Conservation (phyloP, 1,140 invertebrate genomes). For the Tetramorium alpestre region DNA sequence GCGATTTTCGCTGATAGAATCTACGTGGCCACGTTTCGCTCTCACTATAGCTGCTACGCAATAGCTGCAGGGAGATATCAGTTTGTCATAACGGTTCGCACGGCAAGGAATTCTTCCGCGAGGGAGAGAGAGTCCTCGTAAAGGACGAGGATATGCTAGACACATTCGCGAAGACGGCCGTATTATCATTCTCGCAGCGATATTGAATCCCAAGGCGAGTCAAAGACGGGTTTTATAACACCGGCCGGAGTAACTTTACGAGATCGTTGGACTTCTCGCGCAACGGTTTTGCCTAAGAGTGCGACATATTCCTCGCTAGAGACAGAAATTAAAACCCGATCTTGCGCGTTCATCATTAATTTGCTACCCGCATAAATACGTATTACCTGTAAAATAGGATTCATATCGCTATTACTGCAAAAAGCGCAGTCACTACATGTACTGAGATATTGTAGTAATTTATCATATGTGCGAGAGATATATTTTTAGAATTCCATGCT, state of each 20-base stretch:
- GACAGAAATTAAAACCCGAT: neutral
- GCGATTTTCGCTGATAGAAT: constrained; percentile 70
- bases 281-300: neutral
- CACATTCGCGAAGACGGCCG: neutral
- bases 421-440: neutral
- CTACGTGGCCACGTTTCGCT: neutral
- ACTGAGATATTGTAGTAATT: neutral
- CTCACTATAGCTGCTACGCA: neutral
- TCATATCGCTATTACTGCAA: neutral
- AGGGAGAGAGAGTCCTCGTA: constrained; percentile 5
- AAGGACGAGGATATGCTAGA: constrained; percentile 12
- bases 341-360: neutral
- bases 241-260: neutral
- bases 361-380: neutral
- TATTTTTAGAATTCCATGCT: neutral
- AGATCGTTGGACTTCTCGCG: neutral
- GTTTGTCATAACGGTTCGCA: constrained; percentile 33
- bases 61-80: constrained; percentile 25
- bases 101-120: constrained; percentile 22
- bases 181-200: constrained; percentile 45
- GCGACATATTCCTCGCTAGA: neutral
- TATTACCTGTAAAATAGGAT: neutral
- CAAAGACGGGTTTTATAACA: constrained; percentile 34
- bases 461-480: neutral
- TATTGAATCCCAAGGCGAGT: constrained; percentile 53